These are phyloP conservation scores for Pontoporia blainvillei DNA, from an alignment of 2,113 vertebrate species.

Conservation along the genomic window DNA sequence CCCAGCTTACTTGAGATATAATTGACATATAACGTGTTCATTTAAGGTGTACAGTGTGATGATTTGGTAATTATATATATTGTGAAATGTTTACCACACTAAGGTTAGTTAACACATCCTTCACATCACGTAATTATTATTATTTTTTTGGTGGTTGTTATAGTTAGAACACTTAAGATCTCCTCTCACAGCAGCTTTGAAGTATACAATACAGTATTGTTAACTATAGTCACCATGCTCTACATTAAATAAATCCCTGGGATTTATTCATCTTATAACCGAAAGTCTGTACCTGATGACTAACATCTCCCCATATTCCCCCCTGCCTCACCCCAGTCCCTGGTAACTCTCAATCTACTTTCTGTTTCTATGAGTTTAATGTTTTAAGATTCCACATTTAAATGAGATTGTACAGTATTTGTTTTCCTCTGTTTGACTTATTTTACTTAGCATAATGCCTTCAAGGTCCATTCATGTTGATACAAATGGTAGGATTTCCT, in stretches of 20 bases:
- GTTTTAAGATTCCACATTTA: neutral
- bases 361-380: neutral
- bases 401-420: neutral
- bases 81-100: neutral
- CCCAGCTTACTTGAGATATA: neutral
- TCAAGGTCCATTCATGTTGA: neutral
- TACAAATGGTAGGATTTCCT: neutral
- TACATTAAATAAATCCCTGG: neutral
- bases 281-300: neutral
- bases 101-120: neutral
- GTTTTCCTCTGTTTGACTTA: neutral
- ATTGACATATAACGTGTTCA: neutral
- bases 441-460: neutral
- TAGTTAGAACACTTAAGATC: neutral
- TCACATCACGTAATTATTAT: neutral
- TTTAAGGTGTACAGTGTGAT: neutral
- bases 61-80: neutral
- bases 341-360: neutral
- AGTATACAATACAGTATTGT: neutral
- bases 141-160: neutral
- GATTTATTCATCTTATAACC: neutral
- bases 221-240: neutral
- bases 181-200: neutral
- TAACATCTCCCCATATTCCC: neutral
- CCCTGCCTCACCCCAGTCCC: fast-evolving